Conservation (phyloP, 2,797 vertebrate genomes). For the Myotis vivesi region DNA sequence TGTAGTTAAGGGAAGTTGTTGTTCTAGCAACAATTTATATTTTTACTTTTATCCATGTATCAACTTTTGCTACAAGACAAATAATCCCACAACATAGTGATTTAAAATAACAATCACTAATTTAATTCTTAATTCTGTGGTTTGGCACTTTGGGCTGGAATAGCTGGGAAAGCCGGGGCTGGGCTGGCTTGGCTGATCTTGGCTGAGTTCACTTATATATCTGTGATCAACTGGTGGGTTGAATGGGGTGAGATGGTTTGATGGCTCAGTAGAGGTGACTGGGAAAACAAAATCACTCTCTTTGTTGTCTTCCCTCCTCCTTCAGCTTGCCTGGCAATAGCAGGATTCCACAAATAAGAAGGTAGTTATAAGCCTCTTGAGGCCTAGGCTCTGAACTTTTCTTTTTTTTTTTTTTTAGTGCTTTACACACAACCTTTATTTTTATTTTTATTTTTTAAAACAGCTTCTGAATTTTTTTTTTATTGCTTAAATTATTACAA, state of each 20-base stretch:
- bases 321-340: not conserved
- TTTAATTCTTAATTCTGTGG: not conserved
- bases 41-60: slow-evolving; percentile 27
- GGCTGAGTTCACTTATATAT: not conserved
- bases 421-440: no score
- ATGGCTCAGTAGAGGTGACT: not conserved
- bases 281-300: not conserved
- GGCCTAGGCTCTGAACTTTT: slow-evolving; percentile 21
- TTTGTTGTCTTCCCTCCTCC: not conserved
- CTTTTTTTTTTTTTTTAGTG: no score
- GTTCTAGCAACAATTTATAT: not conserved
- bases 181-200: slow-evolving; percentile 4
- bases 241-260: not conserved
- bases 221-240: not conserved
- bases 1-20: not conserved
- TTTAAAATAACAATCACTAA: not conserved
- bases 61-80: not conserved
- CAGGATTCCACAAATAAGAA: not conserved
- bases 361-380: not conserved
- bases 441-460: no score
- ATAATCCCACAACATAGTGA: not conserved
- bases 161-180: not conserved
- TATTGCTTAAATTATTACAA: no score
- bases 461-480: no score
- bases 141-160: not conserved